Evolutionary conservation across 2,888 invertebrate species (phyloP).

Genomic region (Gastrophysa polygoni): DNA sequence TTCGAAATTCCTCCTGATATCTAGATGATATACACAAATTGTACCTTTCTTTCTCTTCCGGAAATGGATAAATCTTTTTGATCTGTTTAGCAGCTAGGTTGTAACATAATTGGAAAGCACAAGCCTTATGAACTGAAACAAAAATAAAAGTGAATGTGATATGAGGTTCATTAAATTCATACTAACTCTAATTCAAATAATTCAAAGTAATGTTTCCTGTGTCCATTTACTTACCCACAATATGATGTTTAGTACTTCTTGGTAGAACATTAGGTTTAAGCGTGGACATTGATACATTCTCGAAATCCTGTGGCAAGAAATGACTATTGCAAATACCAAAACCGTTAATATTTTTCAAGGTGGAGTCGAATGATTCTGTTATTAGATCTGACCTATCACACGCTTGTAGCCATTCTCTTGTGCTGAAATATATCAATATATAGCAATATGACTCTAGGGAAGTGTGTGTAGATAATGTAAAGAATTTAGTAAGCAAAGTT

Average conservation of each 20-base stretch:
- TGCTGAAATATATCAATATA: too few species aligned
- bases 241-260: neutral
- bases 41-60: neutral
- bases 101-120: neutral
- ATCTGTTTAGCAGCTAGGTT: neutral
- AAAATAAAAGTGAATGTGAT: too few species aligned
- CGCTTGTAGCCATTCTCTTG: slow-evolving; percentile 17
- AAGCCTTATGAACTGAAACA: neutral
- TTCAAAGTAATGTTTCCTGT: too few species aligned
- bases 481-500: too few species aligned
- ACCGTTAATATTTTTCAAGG: slow-evolving; percentile 6
- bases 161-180: too few species aligned
- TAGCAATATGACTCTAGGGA: too few species aligned
- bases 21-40: neutral
- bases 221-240: too few species aligned
- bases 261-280: slow-evolving; percentile 13
- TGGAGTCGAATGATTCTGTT: neutral
- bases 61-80: slow-evolving; percentile 1
- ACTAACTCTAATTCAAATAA: too few species aligned
- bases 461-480: too few species aligned
- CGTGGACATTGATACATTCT: neutral
- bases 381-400: slow-evolving; percentile 14
- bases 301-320: slow-evolving; percentile 11
- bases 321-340: slow-evolving; percentile 21
- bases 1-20: too few species aligned